A percentile compares a stretch with the other conserved stretches of the same genome.
phyloP scores from a whole-genome alignment of 2,113 vertebrate genomes.

The Menura novaehollandiae region DNA sequence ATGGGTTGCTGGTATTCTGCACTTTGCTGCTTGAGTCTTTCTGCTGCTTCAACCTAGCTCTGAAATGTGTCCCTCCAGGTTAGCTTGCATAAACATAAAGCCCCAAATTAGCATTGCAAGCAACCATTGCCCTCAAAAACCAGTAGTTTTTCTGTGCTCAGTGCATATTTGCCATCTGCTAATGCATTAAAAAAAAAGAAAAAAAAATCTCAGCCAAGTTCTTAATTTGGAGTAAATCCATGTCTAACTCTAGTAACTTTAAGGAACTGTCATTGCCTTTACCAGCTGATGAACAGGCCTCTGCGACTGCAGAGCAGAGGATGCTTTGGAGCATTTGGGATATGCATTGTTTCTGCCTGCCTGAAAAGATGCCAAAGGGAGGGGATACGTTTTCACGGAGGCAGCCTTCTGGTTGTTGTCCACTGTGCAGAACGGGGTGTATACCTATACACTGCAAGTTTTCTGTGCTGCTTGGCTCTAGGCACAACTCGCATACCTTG shows the following conservation, averaged over 20 bases:
- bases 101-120: conserved; percentile 31
- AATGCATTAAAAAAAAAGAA: neutral
- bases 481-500: neutral
- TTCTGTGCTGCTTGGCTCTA: neutral
- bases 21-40: neutral
- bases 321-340: neutral
- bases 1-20: neutral
- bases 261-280: neutral
- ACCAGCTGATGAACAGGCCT: neutral
- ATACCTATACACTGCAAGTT: neutral
- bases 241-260: neutral
- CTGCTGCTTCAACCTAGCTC: neutral
- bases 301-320: neutral
- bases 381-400: fast-evolving
- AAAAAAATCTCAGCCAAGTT: neutral
- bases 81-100: conserved; percentile 43
- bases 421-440: fast-evolving
- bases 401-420: neutral
- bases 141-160: neutral
- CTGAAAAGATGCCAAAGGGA: neutral
- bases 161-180: conserved; percentile 26
- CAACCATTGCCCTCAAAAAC: conserved; percentile 29
- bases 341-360: neutral
- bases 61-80: conserved; percentile 34
- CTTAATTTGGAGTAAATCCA: conserved; percentile 9